phyloP scores from a whole-genome alignment of 1,140 invertebrate species.

The Trichonephila clavipes region DNA sequence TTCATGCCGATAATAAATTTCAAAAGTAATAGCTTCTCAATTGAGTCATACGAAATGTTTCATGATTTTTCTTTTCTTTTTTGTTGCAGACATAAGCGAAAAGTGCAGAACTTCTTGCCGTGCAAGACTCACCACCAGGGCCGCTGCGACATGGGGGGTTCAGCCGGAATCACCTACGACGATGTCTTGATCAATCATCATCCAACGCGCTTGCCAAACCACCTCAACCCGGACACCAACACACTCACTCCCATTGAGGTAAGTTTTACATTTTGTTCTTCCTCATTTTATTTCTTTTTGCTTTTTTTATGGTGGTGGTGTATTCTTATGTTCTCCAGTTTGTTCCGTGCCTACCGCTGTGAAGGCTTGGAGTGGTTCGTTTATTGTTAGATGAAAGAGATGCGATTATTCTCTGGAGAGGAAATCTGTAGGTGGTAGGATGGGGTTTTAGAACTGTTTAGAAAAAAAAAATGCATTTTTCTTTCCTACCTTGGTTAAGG shows the following conservation, averaged over 20 bases:
- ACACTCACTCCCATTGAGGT: constrained; percentile 78
- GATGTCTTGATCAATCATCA: constrained; percentile 78
- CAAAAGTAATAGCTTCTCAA: not conserved
- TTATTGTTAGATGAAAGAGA: constrained; percentile 28
- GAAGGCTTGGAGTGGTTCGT: not conserved
- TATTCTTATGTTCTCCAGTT: not conserved
- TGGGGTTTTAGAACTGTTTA: too few species aligned
- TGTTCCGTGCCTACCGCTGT: constrained; percentile 19
- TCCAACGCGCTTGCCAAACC: constrained; percentile 77
- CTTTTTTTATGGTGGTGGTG: not conserved
- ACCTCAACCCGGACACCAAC: constrained; percentile 71
- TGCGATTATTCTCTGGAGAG: not conserved
- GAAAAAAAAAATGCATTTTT: too few species aligned
- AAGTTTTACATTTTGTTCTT: constrained; percentile 32
- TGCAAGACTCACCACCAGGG: constrained; percentile 77
- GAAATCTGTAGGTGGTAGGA: not conserved
- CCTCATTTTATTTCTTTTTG: not conserved
- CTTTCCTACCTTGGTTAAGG: too few species aligned
- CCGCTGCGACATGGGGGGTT: constrained; percentile 73
- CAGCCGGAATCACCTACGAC: constrained; percentile 77
- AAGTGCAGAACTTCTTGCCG: constrained; percentile 78
- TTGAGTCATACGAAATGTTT: constrained; percentile 15
- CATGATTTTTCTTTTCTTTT: constrained; percentile 14
- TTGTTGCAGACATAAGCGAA: constrained; percentile 77
- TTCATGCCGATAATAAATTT: not conserved